These are phyloP conservation scores for Rhagologus leucostigma DNA, from an alignment of 2,113 vertebrate species.

Conservation along the genomic window DNA sequence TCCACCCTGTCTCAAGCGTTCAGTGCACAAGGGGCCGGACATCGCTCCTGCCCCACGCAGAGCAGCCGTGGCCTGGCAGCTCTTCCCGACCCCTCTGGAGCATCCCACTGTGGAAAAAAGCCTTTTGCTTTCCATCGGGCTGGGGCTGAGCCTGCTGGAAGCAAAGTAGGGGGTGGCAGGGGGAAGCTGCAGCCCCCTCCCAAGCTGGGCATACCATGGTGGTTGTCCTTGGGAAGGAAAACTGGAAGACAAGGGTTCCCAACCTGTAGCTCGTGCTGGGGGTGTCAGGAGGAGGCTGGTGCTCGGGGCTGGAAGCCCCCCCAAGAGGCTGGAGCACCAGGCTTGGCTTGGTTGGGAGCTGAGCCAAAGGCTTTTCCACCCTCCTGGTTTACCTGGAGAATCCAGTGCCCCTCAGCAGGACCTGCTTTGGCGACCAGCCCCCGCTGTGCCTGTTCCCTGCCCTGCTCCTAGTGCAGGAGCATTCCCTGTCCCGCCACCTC, in stretches of 20 bases:
- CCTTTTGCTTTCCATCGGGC: not conserved
- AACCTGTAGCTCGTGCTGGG: rapidly evolving
- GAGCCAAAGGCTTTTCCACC: not conserved
- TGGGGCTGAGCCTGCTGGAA: not conserved
- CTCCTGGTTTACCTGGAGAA: not conserved
- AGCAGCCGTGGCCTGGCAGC: not conserved
- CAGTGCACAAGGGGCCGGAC: not conserved
- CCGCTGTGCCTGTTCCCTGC: not conserved
- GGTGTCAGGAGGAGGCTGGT: not conserved
- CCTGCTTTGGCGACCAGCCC: not conserved
- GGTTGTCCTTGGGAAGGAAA: not conserved
- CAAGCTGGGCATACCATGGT: not conserved
- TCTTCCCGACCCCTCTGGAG: not conserved
- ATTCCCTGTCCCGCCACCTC: not conserved
- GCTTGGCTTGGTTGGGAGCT: not conserved
- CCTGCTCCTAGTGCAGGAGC: not conserved
- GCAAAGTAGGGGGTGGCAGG: not conserved
- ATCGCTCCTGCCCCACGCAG: not conserved
- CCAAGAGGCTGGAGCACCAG: not conserved
- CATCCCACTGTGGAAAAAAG: not conserved
- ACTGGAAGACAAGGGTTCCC: not conserved
- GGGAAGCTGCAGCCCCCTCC: not conserved
- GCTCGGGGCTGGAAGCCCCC: not conserved
- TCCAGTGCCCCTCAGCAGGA: not conserved
- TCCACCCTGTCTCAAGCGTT: slow-evolving; percentile 15